Percentiles rank a stretch among this genome's conserved stretches.
Evolutionary conservation across 2,888 invertebrate genomes (phyloP).

Genomic region (Stenurella melanura): DNA sequence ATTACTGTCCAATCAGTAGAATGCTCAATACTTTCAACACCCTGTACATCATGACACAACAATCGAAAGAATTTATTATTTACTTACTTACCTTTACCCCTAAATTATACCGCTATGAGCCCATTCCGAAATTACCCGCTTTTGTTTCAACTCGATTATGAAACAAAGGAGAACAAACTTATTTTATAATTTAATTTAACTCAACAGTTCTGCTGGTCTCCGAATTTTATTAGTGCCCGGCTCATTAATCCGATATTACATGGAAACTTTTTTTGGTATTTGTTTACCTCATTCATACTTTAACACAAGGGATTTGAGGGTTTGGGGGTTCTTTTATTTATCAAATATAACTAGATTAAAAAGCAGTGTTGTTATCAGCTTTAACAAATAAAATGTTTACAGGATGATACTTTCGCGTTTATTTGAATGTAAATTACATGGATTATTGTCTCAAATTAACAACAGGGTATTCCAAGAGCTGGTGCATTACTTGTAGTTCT

Average conservation of each 20-base stretch:
- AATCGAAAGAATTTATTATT: slow-evolving; percentile 25
- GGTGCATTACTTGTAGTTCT: too few species aligned
- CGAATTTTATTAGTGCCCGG: slow-evolving; percentile 27
- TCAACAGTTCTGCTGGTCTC: slow-evolving; percentile 20
- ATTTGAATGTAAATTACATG: background rate
- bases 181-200: slow-evolving; percentile 44
- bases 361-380: background rate
- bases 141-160: slow-evolving; percentile 36
- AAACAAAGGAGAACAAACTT: slow-evolving; percentile 42
- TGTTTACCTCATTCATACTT: background rate
- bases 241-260: slow-evolving; percentile 30
- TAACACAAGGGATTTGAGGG: slow-evolving; percentile 11
- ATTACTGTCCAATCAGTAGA: background rate
- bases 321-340: background rate
- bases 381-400: background rate
- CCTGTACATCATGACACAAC: slow-evolving; percentile 7
- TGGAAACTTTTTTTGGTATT: slow-evolving; percentile 28
- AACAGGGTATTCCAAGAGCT: too few species aligned
- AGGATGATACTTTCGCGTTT: background rate
- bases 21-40: background rate
- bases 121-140: slow-evolving; percentile 27
- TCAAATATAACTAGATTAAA: background rate
- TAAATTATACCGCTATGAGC: background rate
- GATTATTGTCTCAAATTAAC: too few species aligned
- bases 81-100: slow-evolving; percentile 8